phyloP scores from a whole-genome alignment of 1,140 invertebrate genomes.

The Araneus ventricosus region DNA sequence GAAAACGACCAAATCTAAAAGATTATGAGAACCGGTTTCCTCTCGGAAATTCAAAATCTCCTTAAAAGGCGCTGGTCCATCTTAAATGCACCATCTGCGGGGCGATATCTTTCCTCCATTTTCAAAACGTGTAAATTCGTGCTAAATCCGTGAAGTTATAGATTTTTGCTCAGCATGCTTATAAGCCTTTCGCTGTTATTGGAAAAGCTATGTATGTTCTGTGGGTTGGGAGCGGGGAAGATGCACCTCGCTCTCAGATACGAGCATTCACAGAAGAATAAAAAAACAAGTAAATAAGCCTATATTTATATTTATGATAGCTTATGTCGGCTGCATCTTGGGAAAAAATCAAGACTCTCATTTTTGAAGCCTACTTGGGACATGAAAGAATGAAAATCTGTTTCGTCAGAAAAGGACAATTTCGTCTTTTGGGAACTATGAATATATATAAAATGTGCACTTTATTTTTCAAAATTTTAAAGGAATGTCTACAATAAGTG shows the following conservation, averaged over 20 bases:
- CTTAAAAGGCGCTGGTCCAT: conserved; percentile 49
- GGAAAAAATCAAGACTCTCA: conserved; percentile 1
- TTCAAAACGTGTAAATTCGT: conserved; percentile 63
- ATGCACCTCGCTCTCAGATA: background rate
- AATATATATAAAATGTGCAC: background rate
- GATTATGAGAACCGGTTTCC: conserved; percentile 56
- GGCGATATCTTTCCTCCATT: conserved; percentile 36
- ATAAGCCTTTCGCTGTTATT: conserved; percentile 54
- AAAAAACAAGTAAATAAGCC: background rate
- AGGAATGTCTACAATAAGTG: too few relatives aligned
- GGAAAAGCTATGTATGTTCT: conserved; percentile 36
- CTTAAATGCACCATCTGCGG: background rate
- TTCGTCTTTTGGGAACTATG: background rate
- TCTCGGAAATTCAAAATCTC: conserved; percentile 53
- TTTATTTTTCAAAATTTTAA: too few relatives aligned
- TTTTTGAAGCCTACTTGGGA: background rate
- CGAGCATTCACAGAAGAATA: background rate
- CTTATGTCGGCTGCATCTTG: background rate
- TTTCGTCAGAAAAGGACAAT: background rate
- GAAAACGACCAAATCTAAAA: background rate
- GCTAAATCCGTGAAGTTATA: conserved; percentile 67
- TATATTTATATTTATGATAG: conserved; percentile 44
- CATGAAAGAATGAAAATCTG: background rate
- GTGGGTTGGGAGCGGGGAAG: background rate
- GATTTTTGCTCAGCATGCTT: conserved; percentile 54